A percentile compares a stretch with the other conserved stretches of the same genome.
Conservation (phyloP, 2,797 vertebrate species). For the Diceros bicornis region DNA sequence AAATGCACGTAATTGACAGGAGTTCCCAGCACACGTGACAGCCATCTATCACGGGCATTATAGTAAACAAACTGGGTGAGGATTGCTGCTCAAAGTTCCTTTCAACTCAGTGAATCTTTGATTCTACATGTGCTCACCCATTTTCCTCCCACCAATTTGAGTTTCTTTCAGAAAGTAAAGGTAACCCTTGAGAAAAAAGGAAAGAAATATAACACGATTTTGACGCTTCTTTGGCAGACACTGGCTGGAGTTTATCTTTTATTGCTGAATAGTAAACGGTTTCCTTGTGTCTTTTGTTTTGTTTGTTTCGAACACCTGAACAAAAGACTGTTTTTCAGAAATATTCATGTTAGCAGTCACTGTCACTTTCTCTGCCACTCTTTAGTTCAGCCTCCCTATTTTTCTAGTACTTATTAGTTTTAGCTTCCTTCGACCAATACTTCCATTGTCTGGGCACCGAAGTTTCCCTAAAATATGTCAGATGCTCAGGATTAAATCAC, state of each 20-base stretch:
- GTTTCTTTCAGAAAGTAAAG: conserved; percentile 41
- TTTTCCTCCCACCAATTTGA: conserved; percentile 51
- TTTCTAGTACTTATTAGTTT: not conserved
- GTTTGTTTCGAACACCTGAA: conserved; percentile 41
- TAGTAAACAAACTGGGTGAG: not conserved
- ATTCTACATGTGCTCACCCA: conserved; percentile 5
- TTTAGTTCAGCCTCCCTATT: conserved; percentile 22
- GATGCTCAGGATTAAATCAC: not conserved
- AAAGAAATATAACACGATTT: conserved; percentile 19
- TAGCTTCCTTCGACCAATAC: not conserved
- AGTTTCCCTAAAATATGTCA: not conserved
- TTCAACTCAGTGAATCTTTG: conserved; percentile 55
- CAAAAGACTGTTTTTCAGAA: conserved; percentile 50
- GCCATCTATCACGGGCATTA: not conserved
- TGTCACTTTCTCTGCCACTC: not conserved
- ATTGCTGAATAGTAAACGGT: conserved; percentile 38
- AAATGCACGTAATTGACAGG: not conserved
- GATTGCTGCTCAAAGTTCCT: conserved; percentile 8
- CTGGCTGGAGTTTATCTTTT: conserved; percentile 60
- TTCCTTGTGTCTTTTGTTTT: not conserved
- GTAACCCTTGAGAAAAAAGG: conserved; percentile 11
- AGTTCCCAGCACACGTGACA: not conserved
- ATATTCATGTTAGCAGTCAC: not conserved
- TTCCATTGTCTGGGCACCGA: not conserved
- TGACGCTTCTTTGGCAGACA: conserved; percentile 6